These are phyloP conservation scores for Teleogryllus occipitalis DNA, from an alignment of 1,140 invertebrate species.

Conservation along the genomic window DNA sequence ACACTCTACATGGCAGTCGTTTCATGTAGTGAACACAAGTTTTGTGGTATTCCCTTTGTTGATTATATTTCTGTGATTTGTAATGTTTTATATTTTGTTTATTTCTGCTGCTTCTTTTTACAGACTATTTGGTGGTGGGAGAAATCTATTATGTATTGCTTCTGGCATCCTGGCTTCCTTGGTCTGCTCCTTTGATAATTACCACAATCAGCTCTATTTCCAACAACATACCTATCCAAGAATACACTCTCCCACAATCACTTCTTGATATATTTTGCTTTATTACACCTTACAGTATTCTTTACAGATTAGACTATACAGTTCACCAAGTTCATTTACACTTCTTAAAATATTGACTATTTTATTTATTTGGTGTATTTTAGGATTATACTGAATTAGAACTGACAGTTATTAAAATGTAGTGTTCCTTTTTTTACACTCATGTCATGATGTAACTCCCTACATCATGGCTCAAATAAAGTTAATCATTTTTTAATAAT, in stretches of 20 bases:
- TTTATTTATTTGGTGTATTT: too few relatives aligned
- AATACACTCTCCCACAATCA: not conserved
- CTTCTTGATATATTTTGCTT: not conserved
- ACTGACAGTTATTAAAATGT: too few relatives aligned
- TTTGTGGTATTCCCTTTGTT: too few relatives aligned
- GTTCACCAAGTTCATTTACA: not conserved
- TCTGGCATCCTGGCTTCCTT: conserved; percentile 13
- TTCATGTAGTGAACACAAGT: too few relatives aligned
- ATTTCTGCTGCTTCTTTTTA: conserved; percentile 14
- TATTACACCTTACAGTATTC: conserved; percentile 8
- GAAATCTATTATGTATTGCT: conserved; percentile 14
- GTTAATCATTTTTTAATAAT: too few relatives aligned
- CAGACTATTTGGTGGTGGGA: conserved; percentile 15
- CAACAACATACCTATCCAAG: conserved; percentile 2
- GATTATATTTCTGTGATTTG: not conserved
- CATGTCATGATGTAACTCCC: too few relatives aligned
- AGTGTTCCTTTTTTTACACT: too few relatives aligned
- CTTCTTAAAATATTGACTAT: too few relatives aligned
- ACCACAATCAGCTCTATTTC: not conserved
- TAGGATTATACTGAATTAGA: too few relatives aligned
- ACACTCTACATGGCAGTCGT: too few relatives aligned
- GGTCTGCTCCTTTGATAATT: not conserved
- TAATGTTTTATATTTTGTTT: not conserved
- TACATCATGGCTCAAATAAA: too few relatives aligned
- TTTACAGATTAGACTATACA: not conserved